Percentiles rank a stretch among this genome's conserved stretches.
Evolutionary conservation across 2,888 invertebrate species (phyloP).

Genomic region (Tinea pellionella): DNA sequence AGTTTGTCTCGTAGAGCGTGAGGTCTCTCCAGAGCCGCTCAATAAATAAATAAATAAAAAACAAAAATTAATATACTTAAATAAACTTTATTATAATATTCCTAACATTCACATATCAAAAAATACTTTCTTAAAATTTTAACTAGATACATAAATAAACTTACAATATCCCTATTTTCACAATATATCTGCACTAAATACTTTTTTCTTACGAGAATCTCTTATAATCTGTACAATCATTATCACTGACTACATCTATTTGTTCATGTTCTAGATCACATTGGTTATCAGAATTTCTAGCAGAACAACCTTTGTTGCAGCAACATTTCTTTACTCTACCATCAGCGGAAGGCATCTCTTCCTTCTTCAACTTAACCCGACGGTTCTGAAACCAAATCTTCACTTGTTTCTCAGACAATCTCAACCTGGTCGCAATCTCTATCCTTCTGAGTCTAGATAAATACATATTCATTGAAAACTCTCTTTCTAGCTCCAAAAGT

Average conservation of each 20-base stretch:
- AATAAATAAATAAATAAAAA: background rate
- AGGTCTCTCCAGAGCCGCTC: too few relatives aligned
- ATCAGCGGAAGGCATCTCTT: conserved; percentile 71
- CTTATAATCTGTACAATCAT: background rate
- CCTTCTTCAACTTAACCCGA: conserved; percentile 93
- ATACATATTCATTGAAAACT: conserved; percentile 92
- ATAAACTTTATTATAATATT: conserved; percentile 46
- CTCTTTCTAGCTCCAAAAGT: conserved; percentile 86
- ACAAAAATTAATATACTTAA: conserved; percentile 17
- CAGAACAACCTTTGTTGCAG: conserved; percentile 44
- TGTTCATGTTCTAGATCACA: conserved; percentile 55
- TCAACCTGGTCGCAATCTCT: conserved; percentile 90
- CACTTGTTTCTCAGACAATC: conserved; percentile 93
- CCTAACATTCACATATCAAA: conserved; percentile 28
- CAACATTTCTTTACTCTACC: conserved; percentile 48
- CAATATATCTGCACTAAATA: background rate
- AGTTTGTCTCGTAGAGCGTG: too few relatives aligned
- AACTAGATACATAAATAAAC: background rate
- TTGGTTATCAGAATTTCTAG: conserved; percentile 32
- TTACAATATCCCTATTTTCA: conserved; percentile 49
- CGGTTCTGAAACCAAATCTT: conserved; percentile 97
- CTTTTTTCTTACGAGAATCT: background rate
- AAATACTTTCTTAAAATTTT: too few relatives aligned
- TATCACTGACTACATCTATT: conserved; percentile 58
- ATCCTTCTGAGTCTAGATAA: conserved; percentile 88